Evolutionary conservation across 2,888 invertebrate species (phyloP).

Genomic region (Cybosia mesomella): DNA sequence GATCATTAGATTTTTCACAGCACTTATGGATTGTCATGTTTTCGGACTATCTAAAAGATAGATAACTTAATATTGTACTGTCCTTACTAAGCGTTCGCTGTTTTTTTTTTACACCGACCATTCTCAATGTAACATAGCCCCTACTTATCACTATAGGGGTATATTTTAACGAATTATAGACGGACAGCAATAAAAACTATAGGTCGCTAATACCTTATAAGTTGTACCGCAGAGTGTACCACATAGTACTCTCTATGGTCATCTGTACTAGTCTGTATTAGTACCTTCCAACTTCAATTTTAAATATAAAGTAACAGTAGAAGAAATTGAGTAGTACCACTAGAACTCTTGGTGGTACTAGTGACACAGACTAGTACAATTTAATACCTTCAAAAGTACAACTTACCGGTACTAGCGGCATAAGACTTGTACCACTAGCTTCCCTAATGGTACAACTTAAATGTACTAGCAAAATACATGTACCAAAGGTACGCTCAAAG

Average conservation of each 20-base stretch:
- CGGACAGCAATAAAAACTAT: not conserved
- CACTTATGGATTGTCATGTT: no score
- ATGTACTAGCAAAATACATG: not conserved
- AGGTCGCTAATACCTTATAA: slow-evolving; percentile 4
- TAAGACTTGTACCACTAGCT: not conserved
- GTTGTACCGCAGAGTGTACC: slow-evolving; percentile 9
- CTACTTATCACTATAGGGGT: not conserved
- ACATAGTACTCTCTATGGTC: not conserved
- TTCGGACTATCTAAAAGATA: no score
- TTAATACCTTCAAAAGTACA: not conserved
- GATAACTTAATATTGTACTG: not conserved
- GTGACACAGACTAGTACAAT: slow-evolving; percentile 4
- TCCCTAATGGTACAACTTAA: not conserved
- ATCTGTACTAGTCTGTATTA: slow-evolving; percentile 5
- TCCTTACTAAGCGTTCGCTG: not conserved
- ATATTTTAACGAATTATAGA: slow-evolving; percentile 8
- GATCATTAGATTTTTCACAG: no score
- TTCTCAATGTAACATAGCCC: not conserved
- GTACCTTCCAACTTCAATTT: not conserved
- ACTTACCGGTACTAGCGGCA: not conserved
- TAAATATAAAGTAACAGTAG: not conserved
- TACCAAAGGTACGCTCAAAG: not conserved
- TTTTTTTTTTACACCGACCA: not conserved
- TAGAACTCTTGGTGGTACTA: not conserved
- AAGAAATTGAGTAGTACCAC: not conserved